Percentiles rank a stretch among this genome's conserved stretches.
These are phyloP conservation scores for Lasioglossum vierecki DNA, from an alignment of 2,888 invertebrate species.

Conservation along the genomic window DNA sequence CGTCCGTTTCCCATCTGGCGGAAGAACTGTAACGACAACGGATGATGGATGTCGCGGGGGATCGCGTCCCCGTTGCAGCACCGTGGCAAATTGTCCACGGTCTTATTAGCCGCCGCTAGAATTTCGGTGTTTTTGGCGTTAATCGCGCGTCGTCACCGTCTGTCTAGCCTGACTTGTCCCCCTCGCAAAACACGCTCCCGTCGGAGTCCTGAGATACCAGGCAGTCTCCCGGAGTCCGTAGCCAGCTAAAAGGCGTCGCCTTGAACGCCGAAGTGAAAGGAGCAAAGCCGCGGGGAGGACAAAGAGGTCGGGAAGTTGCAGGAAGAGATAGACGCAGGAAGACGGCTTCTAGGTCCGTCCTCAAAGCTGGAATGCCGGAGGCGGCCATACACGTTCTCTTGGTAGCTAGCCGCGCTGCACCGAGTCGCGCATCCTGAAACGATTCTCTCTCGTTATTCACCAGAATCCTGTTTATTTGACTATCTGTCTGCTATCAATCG, in stretches of 20 bases:
- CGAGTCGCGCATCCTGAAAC: slow-evolving; percentile 2
- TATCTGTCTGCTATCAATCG: slow-evolving; percentile 51
- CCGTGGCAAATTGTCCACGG: slow-evolving; percentile 16
- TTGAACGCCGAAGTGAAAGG: slow-evolving; percentile 36
- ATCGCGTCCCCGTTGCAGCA: not conserved
- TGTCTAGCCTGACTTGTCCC: not conserved
- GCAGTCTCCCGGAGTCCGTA: slow-evolving; percentile 24
- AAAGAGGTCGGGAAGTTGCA: slow-evolving; percentile 24
- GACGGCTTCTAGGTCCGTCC: slow-evolving; percentile 37
- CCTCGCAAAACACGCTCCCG: slow-evolving; percentile 32
- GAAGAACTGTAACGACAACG: slow-evolving; percentile 11
- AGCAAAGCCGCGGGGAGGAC: not conserved
- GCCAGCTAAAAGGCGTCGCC: slow-evolving; percentile 48
- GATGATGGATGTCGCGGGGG: slow-evolving; percentile 34
- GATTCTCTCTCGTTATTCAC: slow-evolving; percentile 49
- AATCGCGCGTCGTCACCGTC: slow-evolving; percentile 5
- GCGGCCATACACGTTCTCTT: slow-evolving; percentile 57
- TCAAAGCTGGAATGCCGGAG: slow-evolving; percentile 70
- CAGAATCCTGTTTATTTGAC: slow-evolving; percentile 50
- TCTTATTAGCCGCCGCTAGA: slow-evolving; percentile 33
- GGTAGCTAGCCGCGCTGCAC: slow-evolving; percentile 34
- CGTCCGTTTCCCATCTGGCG: not conserved
- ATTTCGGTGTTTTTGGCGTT: slow-evolving; percentile 43
- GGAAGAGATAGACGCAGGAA: slow-evolving; percentile 50
- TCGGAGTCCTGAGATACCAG: slow-evolving; percentile 31